Conservation (phyloP, 2,888 invertebrate species). For the Mellilla xanthometata region DNA sequence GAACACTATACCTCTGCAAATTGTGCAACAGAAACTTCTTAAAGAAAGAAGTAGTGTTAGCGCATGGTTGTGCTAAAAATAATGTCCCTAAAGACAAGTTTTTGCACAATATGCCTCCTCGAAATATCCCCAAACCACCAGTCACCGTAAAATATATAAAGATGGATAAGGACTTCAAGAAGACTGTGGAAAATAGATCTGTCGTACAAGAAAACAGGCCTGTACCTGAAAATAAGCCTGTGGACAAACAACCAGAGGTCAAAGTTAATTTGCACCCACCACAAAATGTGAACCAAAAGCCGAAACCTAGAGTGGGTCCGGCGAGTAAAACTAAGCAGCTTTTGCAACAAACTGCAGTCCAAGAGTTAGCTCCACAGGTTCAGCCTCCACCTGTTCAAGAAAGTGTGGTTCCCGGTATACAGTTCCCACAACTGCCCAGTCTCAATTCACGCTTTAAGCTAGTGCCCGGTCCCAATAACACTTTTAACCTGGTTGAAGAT, state of each 20-base stretch:
- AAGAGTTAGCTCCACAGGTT: conserved; percentile 22
- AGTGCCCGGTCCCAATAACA: conserved; percentile 70
- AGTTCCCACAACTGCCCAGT: conserved; percentile 52
- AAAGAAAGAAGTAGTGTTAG: conserved; percentile 63
- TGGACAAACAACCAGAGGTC: too few relatives aligned
- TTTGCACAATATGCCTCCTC: conserved; percentile 39
- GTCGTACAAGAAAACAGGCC: conserved; percentile 18
- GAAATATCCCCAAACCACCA: conserved; percentile 57
- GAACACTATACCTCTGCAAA: conserved; percentile 72
- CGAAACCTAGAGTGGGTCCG: conserved; percentile 64
- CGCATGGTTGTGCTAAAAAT: conserved; percentile 71
- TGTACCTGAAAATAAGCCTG: background rate
- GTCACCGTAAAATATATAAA: conserved; percentile 67
- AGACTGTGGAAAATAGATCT: conserved; percentile 33
- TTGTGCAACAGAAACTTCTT: conserved; percentile 73
- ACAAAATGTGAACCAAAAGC: too few relatives aligned
- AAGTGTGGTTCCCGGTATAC: conserved; percentile 39
- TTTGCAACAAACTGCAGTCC: conserved; percentile 2
- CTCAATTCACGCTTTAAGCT: conserved; percentile 63
- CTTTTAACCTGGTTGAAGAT: conserved; percentile 64
- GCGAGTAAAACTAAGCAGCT: conserved; percentile 62
- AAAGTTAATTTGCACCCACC: conserved; percentile 24
- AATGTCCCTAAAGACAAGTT: conserved; percentile 55
- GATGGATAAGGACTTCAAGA: conserved; percentile 44
- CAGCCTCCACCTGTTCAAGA: conserved; percentile 18